Evolutionary conservation across 2,888 invertebrate genomes (phyloP), one percentile per base, ranked within the genome.

Genomic region (Leptinotarsa tumamoca): DNA sequence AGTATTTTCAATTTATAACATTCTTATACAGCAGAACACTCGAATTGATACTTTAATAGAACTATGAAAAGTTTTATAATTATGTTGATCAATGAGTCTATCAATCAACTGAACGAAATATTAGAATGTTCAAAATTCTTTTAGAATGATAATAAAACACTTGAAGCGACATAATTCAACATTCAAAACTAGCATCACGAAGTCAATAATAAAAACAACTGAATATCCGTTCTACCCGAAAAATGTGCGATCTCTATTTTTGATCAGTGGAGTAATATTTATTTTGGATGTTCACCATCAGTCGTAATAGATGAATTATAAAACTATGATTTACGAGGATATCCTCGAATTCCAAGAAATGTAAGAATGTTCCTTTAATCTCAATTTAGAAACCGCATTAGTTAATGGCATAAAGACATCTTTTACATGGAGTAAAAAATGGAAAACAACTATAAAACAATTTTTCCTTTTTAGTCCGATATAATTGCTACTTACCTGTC

Each of bases 211-310:
- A 4, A 27, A 58, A 14, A 4, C 13, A 58, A 58, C 23, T 58
- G 23, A 14, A 27, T 13, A 15, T 15, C 23, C 15, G 14, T 23
- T 23, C 58, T 21, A 15, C 23, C 13, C 58, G 21, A 23, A 23
- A 4, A 58, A 58, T 58, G 58, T 23, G 58, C 23, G 15, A 5
- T 23, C 58, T 23, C 58, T 58, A 58, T 58, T 58, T 58, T 58
- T 2, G 58, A 58, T 58, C 58, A 58, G 23, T 58, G 27, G 58
- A 15, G 58, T 58, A 58, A 58, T 58, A 58, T 58, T 58, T 58
- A 58, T 58, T 58, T 58, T 58, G 23, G 23, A 14, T 54, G 18
- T 18, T 18, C 18, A 7, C 15, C 4, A 58, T 58, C 4, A 58
- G 56, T 5, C 15, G 21, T 21, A 58, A 14, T 14, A 21, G 21